Evolutionary conservation across 2,113 vertebrate species (phyloP).

Genomic region (human (Homo sapiens)): DNA sequence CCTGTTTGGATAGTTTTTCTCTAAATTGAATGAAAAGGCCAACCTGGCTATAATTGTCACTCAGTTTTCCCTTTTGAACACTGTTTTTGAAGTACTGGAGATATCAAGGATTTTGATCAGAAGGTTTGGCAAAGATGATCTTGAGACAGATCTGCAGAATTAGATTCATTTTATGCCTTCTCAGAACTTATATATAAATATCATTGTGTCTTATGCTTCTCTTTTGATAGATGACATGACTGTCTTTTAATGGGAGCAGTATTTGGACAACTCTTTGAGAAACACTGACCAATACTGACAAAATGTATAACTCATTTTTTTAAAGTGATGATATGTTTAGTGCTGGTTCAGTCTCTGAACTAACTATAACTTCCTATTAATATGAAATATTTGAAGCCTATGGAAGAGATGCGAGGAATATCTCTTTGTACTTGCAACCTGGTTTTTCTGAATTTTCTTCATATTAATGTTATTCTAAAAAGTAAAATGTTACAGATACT

Average conservation of each 20-base stretch:
- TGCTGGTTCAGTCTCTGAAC: background rate
- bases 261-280: background rate
- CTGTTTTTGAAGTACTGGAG: slow-evolving; percentile 36
- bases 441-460: slow-evolving; percentile 42
- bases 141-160: slow-evolving; percentile 6
- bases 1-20: background rate
- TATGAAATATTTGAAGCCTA: background rate
- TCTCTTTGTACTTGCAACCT: background rate
- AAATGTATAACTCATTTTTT: background rate
- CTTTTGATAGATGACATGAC: background rate
- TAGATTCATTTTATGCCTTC: slow-evolving; percentile 38
- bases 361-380: slow-evolving; percentile 1
- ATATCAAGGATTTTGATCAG: slow-evolving; percentile 14
- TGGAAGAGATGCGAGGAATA: slow-evolving; percentile 2
- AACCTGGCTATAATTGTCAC: background rate
- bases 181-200: slow-evolving; percentile 16
- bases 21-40: slow-evolving; percentile 32
- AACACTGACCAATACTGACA: background rate
- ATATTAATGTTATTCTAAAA: slow-evolving; percentile 12
- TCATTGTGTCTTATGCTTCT: background rate
- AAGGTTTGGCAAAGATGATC: background rate
- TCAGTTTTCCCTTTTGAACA: slow-evolving; percentile 45
- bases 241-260: slow-evolving; percentile 13
- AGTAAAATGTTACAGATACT: background rate
- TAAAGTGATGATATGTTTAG: background rate